A percentile compares a stretch with the other conserved stretches of the same genome.
Conservation (phyloP, 2,113 vertebrate species). For the Pholis gunnellus region DNA sequence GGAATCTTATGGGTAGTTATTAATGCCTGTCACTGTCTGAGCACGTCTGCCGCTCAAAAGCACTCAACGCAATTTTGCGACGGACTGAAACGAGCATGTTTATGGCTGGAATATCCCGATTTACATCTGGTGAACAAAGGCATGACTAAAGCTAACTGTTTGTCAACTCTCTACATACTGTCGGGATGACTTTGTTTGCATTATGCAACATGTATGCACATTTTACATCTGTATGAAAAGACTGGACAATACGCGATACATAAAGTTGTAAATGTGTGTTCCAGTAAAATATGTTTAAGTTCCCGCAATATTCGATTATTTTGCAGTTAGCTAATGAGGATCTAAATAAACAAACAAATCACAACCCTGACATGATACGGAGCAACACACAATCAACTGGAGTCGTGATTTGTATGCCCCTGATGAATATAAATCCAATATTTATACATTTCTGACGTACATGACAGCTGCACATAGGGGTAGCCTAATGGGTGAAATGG, state of each 20-base stretch:
- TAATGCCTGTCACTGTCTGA: constrained; percentile 23
- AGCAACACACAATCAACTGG: not conserved
- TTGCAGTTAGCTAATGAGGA: not conserved
- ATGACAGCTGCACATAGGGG: not conserved
- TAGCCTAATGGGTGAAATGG: not conserved
- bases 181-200: constrained; percentile 6
- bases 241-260: not conserved
- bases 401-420: not conserved
- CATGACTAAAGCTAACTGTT: constrained; percentile 17
- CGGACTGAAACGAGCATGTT: constrained; percentile 28
- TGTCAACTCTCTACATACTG: not conserved
- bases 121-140: constrained; percentile 14
- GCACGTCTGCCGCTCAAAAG: constrained; percentile 23
- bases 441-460: not conserved
- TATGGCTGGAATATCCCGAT: constrained; percentile 35
- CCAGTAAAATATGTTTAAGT: not conserved
- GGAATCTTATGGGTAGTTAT: constrained; percentile 25
- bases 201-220: not conserved
- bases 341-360: not conserved
- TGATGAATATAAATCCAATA: not conserved
- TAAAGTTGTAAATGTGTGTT: not conserved
- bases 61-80: constrained; percentile 18
- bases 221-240: not conserved
- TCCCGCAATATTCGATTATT: not conserved
- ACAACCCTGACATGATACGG: not conserved